Conservation (phyloP, 2,797 vertebrate species). For the Oryzias dopingdopingensis region DNA sequence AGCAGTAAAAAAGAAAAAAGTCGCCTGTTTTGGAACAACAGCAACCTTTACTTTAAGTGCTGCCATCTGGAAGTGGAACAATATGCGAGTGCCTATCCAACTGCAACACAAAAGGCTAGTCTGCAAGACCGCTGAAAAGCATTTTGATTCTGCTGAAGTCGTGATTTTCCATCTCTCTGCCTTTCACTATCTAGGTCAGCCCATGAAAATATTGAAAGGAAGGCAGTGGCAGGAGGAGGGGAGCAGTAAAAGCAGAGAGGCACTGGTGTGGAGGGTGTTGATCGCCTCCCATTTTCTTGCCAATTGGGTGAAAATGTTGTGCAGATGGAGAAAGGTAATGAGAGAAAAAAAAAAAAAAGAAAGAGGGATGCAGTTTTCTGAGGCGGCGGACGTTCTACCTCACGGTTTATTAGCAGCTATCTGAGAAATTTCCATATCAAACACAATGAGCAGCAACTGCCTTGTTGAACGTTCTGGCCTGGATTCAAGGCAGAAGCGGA, state of each 20-base stretch:
- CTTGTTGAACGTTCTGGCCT: slow-evolving; percentile 34
- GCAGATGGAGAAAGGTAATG: slow-evolving; percentile 33
- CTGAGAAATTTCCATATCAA: slow-evolving; percentile 48
- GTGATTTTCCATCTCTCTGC: slow-evolving; percentile 39
- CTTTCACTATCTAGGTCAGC: slow-evolving; percentile 69
- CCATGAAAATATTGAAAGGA: slow-evolving; percentile 33
- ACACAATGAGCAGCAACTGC: slow-evolving; percentile 27
- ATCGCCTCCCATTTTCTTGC: slow-evolving; percentile 32
- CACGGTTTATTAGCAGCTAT: slow-evolving; percentile 47
- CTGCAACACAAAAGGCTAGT: slow-evolving; percentile 47
- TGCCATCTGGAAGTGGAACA: slow-evolving; percentile 34
- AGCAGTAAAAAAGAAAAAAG: neutral
- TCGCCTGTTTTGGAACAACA: slow-evolving; percentile 17
- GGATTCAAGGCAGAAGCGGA: slow-evolving; percentile 10
- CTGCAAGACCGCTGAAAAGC: slow-evolving; percentile 40
- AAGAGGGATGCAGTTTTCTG: slow-evolving; percentile 7
- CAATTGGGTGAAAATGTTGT: slow-evolving; percentile 25
- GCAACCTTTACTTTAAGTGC: slow-evolving; percentile 41
- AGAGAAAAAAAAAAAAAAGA: neutral
- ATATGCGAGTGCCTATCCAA: slow-evolving; percentile 25
- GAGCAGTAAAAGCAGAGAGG: slow-evolving; percentile 7
- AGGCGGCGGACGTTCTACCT: slow-evolving; percentile 22
- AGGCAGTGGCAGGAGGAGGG: neutral
- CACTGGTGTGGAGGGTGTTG: slow-evolving; percentile 15
- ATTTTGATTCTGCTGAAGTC: slow-evolving; percentile 67